Conservation (phyloP, 2,113 vertebrate species). For the Mesitornis unicolor region DNA sequence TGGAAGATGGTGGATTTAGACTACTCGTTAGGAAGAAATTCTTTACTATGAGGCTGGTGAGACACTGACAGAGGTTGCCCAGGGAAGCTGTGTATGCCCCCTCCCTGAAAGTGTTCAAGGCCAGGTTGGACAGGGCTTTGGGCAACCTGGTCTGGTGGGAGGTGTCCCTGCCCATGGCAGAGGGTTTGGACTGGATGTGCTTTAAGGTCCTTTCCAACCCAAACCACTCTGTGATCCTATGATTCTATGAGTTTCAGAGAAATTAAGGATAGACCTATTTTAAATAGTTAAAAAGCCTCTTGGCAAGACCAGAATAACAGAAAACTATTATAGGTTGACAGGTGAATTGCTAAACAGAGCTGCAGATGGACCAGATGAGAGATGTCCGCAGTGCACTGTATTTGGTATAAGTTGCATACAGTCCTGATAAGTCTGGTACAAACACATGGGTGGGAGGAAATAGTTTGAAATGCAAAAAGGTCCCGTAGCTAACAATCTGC, state of each 20-base stretch:
- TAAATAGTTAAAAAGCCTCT: background rate
- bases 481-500: background rate
- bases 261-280: background rate
- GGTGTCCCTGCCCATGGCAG: no score
- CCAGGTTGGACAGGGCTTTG: no score
- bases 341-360: background rate
- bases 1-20: no score
- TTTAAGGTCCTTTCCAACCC: no score
- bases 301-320: background rate
- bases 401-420: background rate
- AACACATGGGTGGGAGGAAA: background rate
- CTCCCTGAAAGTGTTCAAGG: no score
- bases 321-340: background rate
- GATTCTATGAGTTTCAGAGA: background rate
- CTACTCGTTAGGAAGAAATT: no score
- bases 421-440: background rate
- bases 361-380: background rate
- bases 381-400: background rate
- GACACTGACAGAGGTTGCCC: no score
- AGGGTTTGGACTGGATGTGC: no score
- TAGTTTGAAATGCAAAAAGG: background rate
- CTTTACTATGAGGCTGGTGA: no score
- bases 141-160: no score
- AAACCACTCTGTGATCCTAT: no score
- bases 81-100: no score